phyloP scores from a whole-genome alignment of 2,113 vertebrate genomes.

The Phocoena phocoena region DNA sequence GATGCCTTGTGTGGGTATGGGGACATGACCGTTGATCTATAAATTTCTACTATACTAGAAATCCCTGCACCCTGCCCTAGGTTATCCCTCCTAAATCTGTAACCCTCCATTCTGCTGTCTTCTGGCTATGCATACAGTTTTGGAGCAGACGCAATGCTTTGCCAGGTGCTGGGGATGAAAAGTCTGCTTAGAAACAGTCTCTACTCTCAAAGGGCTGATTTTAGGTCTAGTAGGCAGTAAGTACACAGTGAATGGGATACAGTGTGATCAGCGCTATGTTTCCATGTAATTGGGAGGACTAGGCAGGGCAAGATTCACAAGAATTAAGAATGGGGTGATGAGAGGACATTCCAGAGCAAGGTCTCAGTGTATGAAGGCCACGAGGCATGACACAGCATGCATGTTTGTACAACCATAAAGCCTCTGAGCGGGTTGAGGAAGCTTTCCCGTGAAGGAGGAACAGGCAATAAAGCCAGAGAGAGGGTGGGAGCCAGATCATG shows the following conservation, averaged over 20 bases:
- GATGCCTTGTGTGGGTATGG: not conserved
- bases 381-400: not conserved
- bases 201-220: not conserved
- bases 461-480: not conserved
- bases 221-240: not conserved
- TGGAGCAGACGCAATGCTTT: not conserved
- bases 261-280: not conserved
- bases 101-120: not conserved
- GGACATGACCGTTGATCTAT: not conserved
- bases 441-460: not conserved
- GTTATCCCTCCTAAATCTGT: not conserved
- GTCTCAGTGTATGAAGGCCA: not conserved
- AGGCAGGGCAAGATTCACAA: not conserved
- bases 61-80: not conserved
- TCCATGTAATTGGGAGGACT: not conserved
- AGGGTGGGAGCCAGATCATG: not conserved
- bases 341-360: slow-evolving; percentile 37
- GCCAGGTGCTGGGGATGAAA: not conserved
- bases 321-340: not conserved
- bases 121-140: not conserved
- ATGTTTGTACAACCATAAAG: not conserved
- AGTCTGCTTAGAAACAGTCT: not conserved
- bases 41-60: not conserved
- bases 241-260: not conserved
- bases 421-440: not conserved